These are phyloP conservation scores for Megaceryle alcyon DNA, from an alignment of 2,797 vertebrate species.

Conservation along the genomic window DNA sequence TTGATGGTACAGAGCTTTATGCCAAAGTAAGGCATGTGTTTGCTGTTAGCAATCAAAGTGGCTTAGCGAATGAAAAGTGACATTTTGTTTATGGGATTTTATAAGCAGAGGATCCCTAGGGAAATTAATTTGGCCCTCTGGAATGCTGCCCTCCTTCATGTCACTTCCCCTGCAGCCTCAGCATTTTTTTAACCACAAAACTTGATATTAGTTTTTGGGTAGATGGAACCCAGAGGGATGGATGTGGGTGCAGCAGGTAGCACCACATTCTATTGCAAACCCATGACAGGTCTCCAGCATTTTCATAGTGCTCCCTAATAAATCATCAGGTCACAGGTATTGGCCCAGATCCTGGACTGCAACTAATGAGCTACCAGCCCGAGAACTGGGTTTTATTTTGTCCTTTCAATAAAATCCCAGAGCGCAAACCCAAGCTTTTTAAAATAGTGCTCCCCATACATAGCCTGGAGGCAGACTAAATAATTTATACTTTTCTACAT, in stretches of 20 bases:
- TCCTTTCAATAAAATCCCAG: conserved; percentile 50
- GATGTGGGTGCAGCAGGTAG: not conserved
- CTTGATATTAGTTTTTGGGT: not conserved
- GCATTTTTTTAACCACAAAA: not conserved
- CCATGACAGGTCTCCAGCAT: not conserved
- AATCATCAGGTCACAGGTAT: conserved; percentile 5
- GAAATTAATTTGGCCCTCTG: conserved; percentile 70
- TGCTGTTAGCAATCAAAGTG: conserved; percentile 58
- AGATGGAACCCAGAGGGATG: not conserved
- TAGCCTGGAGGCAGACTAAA: conserved; percentile 52
- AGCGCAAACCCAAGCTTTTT: conserved; percentile 26
- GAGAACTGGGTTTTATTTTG: conserved; percentile 40
- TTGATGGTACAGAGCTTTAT: conserved; percentile 54
- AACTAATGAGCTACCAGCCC: conserved; percentile 27
- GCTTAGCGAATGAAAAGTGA: conserved; percentile 67
- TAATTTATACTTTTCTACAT: conserved; percentile 58
- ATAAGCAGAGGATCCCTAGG: conserved; percentile 24
- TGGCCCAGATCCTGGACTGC: not conserved
- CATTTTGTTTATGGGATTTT: conserved; percentile 68
- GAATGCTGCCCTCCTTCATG: conserved; percentile 28
- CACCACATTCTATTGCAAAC: not conserved
- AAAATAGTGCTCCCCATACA: conserved; percentile 37
- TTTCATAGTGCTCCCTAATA: conserved; percentile 5
- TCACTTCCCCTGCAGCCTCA: not conserved
- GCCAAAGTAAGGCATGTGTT: conserved; percentile 58